Base-by-base conservation (phyloP, 2,888 invertebrate species). In the Plagiodera versicolora region DNA sequence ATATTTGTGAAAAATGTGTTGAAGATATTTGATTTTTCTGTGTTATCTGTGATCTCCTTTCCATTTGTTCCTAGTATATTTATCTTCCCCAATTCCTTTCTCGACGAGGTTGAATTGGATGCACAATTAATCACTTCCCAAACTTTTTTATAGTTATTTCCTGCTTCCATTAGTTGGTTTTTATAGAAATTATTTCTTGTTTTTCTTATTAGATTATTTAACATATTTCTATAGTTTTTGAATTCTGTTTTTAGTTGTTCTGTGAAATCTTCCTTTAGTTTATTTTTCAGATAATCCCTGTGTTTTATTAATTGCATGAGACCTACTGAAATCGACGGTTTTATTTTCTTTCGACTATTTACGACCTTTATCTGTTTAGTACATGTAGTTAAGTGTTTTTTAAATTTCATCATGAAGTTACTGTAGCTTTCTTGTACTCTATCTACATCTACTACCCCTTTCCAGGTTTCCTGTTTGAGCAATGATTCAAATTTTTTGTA, bases 131-230 rank as follows among this genome's bases (percentile, higher is more conserved):
- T 48, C 20, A 18, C 24, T 48, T 48, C 20, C 20, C 17, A 48
- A 48, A 18, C 24, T 46, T 46, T 46, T 16, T 46, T 46, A 18
- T 46, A 46, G 18, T 46, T 46, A 46, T 46, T 46, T 17, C 46
- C 46, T 10, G 46, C 46, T 1, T 46, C 46, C 19, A 19, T 17
- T 11, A 46, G 17, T 16, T 14, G 17, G 8, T 4, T 18, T 46
- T 11, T 20, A 48, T 18, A 1, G 20, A 1, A 18, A 8, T 48
- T 11, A 48, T 24, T 48, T 48, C 20, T 48, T n/a, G 19, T 48
- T 16, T 14, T 49, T 30, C 28, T 49, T 10, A 14, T 28, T n/a
- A 49, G 30, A 28, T 30, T 49, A 20, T 32, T 32, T 32, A 11
- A 32, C 2, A 32, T 5, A 8, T 32, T 32, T 32, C 32, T 32